phyloP scores from a whole-genome alignment of 2,797 vertebrate species.

The Gadopsis marmoratus region DNA sequence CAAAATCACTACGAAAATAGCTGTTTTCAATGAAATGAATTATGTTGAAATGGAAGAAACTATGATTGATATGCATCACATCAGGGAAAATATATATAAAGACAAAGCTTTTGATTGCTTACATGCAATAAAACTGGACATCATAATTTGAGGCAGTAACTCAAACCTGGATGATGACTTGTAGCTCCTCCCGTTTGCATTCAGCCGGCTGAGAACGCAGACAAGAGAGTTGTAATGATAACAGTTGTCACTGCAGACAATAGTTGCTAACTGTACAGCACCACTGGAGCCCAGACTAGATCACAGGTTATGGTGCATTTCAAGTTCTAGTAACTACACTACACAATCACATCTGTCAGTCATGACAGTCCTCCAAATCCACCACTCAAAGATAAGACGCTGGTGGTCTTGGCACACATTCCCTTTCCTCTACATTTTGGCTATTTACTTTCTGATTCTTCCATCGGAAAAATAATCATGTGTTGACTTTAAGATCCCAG shows the following conservation, averaged over 20 bases:
- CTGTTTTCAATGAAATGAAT: background rate
- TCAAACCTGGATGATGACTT: background rate
- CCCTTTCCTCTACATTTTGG: background rate
- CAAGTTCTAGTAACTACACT: constrained; percentile 44
- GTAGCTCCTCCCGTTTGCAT: constrained; percentile 22
- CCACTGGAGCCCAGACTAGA: constrained; percentile 55
- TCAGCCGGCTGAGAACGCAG: constrained; percentile 12
- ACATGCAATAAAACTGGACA: background rate
- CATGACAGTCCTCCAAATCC: constrained; percentile 40
- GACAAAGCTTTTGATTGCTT: background rate
- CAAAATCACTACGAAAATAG: background rate
- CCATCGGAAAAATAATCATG: constrained; percentile 13
- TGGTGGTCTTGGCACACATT: constrained; percentile 16
- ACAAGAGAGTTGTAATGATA: constrained; percentile 55
- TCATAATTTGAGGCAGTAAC: background rate
- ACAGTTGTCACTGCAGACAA: constrained; percentile 37
- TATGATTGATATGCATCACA: background rate
- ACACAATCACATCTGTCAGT: constrained; percentile 23
- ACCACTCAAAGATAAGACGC: constrained; percentile 41
- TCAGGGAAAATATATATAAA: too few relatives aligned
- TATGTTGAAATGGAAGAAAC: background rate
- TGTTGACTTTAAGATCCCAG: constrained; percentile 55
- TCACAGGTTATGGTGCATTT: constrained; percentile 37
- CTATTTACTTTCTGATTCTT: constrained; percentile 49
- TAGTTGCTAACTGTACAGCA: constrained; percentile 48